Conservation (phyloP, 1,140 invertebrate species). For the Drosophila subpulchrella region DNA sequence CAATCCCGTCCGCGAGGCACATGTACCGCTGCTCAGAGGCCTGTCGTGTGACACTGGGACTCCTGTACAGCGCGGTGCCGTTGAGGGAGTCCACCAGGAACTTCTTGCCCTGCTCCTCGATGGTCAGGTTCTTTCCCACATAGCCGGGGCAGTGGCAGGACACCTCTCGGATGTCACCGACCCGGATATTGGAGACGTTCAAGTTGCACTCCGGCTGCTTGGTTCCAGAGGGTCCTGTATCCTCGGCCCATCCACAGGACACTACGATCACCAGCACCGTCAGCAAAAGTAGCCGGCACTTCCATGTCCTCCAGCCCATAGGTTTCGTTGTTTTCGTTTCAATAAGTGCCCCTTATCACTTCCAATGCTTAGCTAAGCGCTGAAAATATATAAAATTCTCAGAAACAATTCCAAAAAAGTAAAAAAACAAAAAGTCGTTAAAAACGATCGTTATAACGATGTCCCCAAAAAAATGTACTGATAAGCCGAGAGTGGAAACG, state of each 20-base stretch:
- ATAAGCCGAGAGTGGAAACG: no score
- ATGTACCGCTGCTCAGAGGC: background rate
- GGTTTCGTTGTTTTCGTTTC: background rate
- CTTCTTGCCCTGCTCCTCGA: background rate
- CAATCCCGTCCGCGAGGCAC: background rate
- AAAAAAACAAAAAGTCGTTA: background rate
- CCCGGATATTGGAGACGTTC: background rate
- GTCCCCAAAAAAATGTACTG: background rate
- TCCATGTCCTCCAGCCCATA: background rate
- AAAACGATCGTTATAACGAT: background rate
- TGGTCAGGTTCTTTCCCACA: background rate
- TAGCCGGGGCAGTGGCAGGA: background rate
- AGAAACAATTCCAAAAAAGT: background rate
- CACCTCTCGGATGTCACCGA: background rate
- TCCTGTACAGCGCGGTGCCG: background rate
- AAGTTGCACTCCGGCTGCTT: background rate
- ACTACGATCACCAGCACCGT: slow-evolving; percentile 2
- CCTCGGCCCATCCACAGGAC: background rate
- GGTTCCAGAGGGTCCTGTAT: background rate
- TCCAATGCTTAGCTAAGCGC: background rate
- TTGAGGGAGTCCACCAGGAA: background rate
- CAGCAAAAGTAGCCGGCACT: background rate
- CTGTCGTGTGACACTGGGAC: background rate
- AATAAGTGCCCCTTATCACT: background rate
- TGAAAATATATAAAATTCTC: background rate